Base-by-base conservation (phyloP, 2,888 invertebrate species). In the Trichacis sp. region DNA sequence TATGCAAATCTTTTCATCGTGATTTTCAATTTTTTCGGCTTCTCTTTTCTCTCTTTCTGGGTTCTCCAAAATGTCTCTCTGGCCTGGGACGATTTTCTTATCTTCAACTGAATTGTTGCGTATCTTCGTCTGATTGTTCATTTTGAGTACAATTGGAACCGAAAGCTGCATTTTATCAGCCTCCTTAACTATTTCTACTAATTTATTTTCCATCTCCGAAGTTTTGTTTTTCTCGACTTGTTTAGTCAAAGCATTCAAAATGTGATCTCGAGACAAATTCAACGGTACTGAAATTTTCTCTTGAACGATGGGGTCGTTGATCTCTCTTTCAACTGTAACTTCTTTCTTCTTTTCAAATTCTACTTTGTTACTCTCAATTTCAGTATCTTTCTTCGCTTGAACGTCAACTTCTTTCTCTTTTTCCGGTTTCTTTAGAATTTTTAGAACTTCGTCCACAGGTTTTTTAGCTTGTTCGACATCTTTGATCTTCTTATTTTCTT, bases 401-500 rank as follows among this genome's bases (percentile, higher is more conserved):
- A n/a, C n/a, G n/a, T n/a, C 12, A 19, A 30, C 66, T 47, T 40
- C 64, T 43, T 68, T 47, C 30, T 66, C 48, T 1, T 42, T 42
- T 15, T 42, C 42, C 6, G 4, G 14, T 18, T 42, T 15, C 11
- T 42, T 42, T 4, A 11, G n/a, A 42, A 3, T 42, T 17, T 42
- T 17, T 3, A 14, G 14, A 6, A 42, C 11, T 42, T 42, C 17
- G 15, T 3, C 24, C 3, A 24, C 24, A 3, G 24, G 24, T 24
- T 24, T 18, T 42, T 72, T 67, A 3, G 69, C 50, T 57, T 70
- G 62, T 29, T 67, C 61, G 33, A 54, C 52, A 15, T 57, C 56
- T 15, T 64, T 20, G 67, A 80, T 77, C 63, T 83, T 77, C 0
- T 77, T 78, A 5, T 82, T 80, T 71, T 82, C 70, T 86, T 81